phyloP scores from a whole-genome alignment of 2,113 vertebrate genomes.

The Dermatemys mawii region DNA sequence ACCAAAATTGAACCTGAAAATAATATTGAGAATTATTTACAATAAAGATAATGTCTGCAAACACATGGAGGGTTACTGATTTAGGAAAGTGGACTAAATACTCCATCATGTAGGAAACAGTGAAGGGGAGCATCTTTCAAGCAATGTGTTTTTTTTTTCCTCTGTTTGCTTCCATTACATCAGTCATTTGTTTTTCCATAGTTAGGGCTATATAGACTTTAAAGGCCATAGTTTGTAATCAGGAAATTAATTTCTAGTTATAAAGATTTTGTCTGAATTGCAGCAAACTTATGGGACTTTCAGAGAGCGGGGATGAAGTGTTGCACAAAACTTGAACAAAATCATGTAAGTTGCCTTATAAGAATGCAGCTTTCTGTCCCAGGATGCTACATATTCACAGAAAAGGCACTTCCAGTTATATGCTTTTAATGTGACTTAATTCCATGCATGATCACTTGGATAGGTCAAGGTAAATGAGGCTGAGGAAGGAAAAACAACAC shows the following conservation, averaged over 20 bases:
- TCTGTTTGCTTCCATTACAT: background rate
- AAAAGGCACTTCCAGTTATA: background rate
- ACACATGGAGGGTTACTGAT: background rate
- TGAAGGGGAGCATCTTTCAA: background rate
- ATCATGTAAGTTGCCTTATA: background rate
- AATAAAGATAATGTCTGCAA: background rate
- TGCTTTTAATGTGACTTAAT: background rate
- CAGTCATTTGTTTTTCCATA: background rate
- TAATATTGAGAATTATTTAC: background rate
- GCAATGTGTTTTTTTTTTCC: background rate
- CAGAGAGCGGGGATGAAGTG: background rate
- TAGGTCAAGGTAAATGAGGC: background rate
- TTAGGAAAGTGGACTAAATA: background rate
- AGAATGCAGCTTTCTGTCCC: background rate
- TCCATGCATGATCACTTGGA: background rate
- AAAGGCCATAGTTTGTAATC: background rate
- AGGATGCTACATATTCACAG: background rate
- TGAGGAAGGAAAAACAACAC: background rate
- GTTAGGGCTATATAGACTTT: slow-evolving; percentile 9
- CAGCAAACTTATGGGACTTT: background rate
- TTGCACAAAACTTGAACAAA: slow-evolving; percentile 13
- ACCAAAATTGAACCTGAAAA: background rate
- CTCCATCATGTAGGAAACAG: background rate
- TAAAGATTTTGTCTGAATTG: background rate
- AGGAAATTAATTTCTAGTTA: background rate